Evolutionary conservation across 30 jellyfish, hydroid and myxozoan species (phyloP).

Genomic region (Pelagia noctiluca): DNA sequence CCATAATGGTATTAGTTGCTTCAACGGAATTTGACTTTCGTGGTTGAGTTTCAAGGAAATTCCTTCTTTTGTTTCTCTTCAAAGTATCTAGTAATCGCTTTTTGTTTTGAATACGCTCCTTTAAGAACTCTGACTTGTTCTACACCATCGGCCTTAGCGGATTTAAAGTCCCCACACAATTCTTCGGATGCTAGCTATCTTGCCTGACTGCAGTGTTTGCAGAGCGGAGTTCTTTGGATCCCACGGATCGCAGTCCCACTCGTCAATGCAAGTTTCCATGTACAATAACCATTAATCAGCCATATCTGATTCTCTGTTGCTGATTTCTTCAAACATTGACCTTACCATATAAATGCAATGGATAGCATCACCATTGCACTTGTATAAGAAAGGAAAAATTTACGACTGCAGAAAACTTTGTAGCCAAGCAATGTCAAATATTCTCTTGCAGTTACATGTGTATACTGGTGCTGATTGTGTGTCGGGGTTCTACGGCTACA

Average conservation of each 20-base stretch:
- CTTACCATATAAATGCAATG: no score
- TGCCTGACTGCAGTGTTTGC: background rate
- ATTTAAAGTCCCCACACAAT: background rate
- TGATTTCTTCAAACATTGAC: no score
- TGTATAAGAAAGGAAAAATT: background rate
- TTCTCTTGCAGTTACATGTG: background rate
- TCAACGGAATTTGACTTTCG: background rate
- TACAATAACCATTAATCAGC: no score
- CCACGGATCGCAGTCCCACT: slow-evolving; percentile 1
- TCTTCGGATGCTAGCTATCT: background rate
- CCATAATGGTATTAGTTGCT: background rate
- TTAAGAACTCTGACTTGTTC: background rate
- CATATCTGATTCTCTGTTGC: no score
- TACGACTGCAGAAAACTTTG: background rate
- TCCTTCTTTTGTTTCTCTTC: background rate
- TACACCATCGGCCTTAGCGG: background rate
- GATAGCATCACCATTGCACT: background rate
- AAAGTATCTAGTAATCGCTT: background rate
- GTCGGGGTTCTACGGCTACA: background rate
- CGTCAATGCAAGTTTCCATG: background rate
- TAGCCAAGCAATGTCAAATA: background rate
- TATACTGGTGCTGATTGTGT: background rate
- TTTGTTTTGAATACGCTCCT: background rate
- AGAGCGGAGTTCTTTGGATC: background rate
- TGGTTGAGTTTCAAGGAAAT: background rate